Evolutionary conservation across 2,888 invertebrate genomes (phyloP).

Genomic region (Dryomyza anilis): DNA sequence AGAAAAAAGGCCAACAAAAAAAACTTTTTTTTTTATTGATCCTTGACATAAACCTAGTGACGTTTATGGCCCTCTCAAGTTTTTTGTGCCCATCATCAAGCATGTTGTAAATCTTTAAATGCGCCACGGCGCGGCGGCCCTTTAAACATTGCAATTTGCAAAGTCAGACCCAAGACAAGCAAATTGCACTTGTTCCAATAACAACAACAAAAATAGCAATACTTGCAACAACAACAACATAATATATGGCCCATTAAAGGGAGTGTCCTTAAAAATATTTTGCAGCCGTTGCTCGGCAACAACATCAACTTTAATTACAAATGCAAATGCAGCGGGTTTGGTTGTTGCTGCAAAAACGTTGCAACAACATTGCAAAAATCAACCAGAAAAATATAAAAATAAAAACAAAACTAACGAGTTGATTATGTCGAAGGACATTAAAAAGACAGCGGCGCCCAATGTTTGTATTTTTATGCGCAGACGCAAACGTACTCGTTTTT

Average conservation of each 20-base stretch:
- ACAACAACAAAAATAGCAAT: not conserved
- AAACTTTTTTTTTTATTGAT: not conserved
- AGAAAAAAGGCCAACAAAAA: not conserved
- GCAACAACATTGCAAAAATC: not conserved
- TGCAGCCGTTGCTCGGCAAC: slow-evolving; percentile 39
- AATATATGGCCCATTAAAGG: slow-evolving; percentile 1
- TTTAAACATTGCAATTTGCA: not conserved
- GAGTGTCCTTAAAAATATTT: slow-evolving; percentile 11
- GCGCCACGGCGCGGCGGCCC: not conserved
- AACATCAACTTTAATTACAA: slow-evolving; percentile 47
- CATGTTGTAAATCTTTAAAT: too few species aligned
- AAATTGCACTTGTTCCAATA: not conserved
- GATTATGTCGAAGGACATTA: not conserved
- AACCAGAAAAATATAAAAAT: not conserved
- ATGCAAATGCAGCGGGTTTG: slow-evolving; percentile 41
- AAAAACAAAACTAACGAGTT: not conserved
- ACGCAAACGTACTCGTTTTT: not conserved
- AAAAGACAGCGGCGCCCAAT: not conserved
- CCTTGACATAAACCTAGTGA: not conserved
- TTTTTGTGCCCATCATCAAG: too few species aligned
- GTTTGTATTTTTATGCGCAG: not conserved
- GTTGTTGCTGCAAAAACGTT: not conserved
- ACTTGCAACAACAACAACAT: not conserved
- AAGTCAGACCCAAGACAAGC: not conserved
- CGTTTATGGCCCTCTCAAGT: not conserved